Evolutionary conservation across 2,113 vertebrate genomes (phyloP).

Genomic region (Loxodonta africana): DNA sequence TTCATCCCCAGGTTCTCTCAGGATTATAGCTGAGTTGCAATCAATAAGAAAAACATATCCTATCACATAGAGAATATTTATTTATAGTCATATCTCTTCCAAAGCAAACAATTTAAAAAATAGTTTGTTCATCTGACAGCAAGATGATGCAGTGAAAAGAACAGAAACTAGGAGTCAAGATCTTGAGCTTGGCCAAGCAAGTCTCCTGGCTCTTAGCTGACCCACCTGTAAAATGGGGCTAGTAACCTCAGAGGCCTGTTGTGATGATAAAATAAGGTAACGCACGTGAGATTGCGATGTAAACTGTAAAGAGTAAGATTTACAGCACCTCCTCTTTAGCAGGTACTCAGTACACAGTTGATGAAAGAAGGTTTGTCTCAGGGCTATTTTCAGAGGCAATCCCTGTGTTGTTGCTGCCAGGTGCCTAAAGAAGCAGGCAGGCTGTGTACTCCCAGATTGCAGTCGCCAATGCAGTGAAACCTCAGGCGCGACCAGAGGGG

Average conservation of each 20-base stretch:
- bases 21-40: constrained; percentile 62
- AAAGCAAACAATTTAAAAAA: constrained; percentile 63
- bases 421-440: neutral
- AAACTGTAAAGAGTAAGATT: neutral
- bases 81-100: constrained; percentile 73
- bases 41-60: constrained; percentile 71
- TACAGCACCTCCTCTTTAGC: neutral
- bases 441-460: neutral
- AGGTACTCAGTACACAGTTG: neutral
- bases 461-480: neutral
- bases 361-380: neutral
- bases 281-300: neutral
- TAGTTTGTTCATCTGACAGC: constrained; percentile 52
- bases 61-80: constrained; percentile 71
- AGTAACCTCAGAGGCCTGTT: constrained; percentile 36
- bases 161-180: constrained; percentile 5
- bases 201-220: constrained; percentile 39
- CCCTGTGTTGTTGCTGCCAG: neutral
- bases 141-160: constrained; percentile 39
- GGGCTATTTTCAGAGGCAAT: neutral
- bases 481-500: neutral
- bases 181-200: constrained; percentile 30
- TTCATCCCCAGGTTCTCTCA: constrained; percentile 50
- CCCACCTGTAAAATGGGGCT: neutral
- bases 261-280: neutral